phyloP scores from a whole-genome alignment of 2,797 vertebrate genomes.

The Cryptoprocta ferox region DNA sequence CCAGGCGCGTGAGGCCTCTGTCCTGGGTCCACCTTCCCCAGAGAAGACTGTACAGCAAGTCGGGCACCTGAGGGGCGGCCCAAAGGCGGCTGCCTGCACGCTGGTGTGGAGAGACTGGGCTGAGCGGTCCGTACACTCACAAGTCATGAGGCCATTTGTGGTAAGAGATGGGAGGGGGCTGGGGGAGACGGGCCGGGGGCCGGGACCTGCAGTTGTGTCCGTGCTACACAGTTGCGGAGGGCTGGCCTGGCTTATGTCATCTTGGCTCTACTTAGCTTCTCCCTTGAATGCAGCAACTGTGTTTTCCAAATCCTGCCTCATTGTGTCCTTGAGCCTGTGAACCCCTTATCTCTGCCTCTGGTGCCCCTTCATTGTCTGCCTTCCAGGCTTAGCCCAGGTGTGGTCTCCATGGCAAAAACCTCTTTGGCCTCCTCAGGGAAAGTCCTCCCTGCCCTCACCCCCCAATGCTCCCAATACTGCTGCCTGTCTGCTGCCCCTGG shows the following conservation, averaged over 20 bases:
- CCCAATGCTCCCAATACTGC: too few relatives aligned
- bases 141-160: not conserved
- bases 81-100: too few relatives aligned
- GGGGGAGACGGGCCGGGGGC: not conserved
- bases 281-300: not conserved
- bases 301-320: not conserved
- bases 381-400: not conserved
- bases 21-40: not conserved
- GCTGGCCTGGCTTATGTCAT: not conserved
- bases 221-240: not conserved
- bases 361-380: not conserved
- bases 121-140: not conserved
- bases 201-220: not conserved
- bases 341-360: not conserved
- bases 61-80: fast-evolving
- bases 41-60: not conserved
- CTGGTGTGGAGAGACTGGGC: not conserved
- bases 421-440: not conserved
- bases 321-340: not conserved
- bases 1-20: too few relatives aligned
- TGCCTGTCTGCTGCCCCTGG: not conserved
- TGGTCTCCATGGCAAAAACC: not conserved
- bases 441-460: not conserved
- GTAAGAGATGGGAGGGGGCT: not conserved
- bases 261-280: not conserved